phyloP scores from a whole-genome alignment of 2,797 vertebrate species.

The Rhinella marina region DNA sequence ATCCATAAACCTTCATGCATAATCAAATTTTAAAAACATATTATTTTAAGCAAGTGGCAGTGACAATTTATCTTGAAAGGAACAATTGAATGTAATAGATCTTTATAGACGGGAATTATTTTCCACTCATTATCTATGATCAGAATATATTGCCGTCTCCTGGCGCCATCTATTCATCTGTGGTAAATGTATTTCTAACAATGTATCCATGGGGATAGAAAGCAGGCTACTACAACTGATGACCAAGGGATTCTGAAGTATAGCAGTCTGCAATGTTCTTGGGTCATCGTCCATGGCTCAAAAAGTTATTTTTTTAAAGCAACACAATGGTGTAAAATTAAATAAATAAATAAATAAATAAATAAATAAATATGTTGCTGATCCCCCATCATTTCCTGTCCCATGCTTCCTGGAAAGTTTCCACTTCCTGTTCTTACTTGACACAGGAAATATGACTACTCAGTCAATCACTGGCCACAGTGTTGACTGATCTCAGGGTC shows the following conservation, averaged over 20 bases:
- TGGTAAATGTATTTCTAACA: not conserved
- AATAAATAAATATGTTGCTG: too few relatives aligned
- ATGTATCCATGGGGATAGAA: not conserved
- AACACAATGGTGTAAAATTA: too few relatives aligned
- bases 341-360: too few relatives aligned
- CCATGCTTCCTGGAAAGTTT: too few relatives aligned
- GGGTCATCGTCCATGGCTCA: not conserved
- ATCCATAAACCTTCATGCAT: constrained; percentile 73
- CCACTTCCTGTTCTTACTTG: too few relatives aligned
- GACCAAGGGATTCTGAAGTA: not conserved
- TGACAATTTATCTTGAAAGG: constrained; percentile 66
- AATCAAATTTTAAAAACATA: constrained; percentile 70
- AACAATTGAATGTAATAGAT: constrained; percentile 57
- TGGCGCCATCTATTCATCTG: not conserved
- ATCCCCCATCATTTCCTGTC: too few relatives aligned
- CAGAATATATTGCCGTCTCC: not conserved
- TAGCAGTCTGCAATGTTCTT: not conserved
- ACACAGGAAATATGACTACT: too few relatives aligned
- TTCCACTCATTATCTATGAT: not conserved
- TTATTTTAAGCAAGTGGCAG: constrained; percentile 65
- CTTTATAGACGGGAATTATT: not conserved
- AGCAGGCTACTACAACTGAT: not conserved
- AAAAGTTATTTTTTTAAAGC: too few relatives aligned
- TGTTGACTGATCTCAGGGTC: too few relatives aligned
- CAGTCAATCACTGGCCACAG: too few relatives aligned